Conservation (phyloP, 1,140 invertebrate genomes). For the Augochlora pura region DNA sequence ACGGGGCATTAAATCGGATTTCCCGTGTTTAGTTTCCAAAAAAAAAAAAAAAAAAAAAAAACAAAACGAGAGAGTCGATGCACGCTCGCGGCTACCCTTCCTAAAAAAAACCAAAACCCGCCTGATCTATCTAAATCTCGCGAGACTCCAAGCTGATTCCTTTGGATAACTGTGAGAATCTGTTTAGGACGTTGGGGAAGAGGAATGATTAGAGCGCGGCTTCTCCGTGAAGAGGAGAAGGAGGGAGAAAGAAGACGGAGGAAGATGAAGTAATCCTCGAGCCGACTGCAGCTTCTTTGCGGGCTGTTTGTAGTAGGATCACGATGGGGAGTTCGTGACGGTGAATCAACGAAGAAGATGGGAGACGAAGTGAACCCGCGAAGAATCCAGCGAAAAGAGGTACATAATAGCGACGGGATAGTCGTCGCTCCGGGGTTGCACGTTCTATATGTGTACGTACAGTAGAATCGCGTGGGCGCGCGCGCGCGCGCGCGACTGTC, state of each 20-base stretch:
- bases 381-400: constrained; percentile 18
- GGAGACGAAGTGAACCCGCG: neutral
- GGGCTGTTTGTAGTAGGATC: neutral
- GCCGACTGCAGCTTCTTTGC: constrained; percentile 8
- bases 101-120: neutral
- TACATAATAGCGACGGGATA: constrained; percentile 23
- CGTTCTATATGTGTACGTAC: constrained; percentile 3
- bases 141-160: constrained; percentile 11
- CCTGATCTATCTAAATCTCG: neutral
- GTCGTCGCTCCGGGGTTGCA: constrained; percentile 20
- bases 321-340: neutral
- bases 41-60: too few species aligned
- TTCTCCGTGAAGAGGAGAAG: neutral
- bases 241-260: neutral
- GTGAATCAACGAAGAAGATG: too few species aligned
- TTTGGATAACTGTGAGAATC: constrained; percentile 47
- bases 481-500: too few species aligned
- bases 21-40: neutral
- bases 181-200: constrained; percentile 49
- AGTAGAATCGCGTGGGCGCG: constrained; percentile 27
- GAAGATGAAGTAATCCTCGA: neutral
- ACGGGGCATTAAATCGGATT: neutral
- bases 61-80: constrained; percentile 15
- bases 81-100: constrained; percentile 26
- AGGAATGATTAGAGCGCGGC: constrained; percentile 5